Base-by-base conservation (phyloP, 2,113 vertebrate species). In the Rhineura floridana region DNA sequence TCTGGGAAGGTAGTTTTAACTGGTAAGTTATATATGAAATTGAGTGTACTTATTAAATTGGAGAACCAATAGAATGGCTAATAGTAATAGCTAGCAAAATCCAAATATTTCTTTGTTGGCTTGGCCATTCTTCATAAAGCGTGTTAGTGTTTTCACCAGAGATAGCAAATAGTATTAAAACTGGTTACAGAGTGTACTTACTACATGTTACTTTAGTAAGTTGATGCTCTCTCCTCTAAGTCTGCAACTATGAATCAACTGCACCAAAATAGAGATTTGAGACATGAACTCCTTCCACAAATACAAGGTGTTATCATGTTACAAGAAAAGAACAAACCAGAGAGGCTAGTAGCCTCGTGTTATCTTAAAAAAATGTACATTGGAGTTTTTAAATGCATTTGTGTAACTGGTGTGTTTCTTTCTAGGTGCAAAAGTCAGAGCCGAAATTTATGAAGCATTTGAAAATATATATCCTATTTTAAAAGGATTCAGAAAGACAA, bases 391-490 rank as follows among this genome's bases (percentile, higher is more conserved):
- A 82, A 62, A 82, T n/a, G 12, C 19, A 9, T 50, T 44, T 50
- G n/a, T 17, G 7, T 39, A 50, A 42, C 25, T 42, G 44, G 3
- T 65, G 25, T 46, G 13, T 83, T 83, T 89, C 65, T 39, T 87
- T 93, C 21, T 81, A 99, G 99, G 99, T 96, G 99, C 99, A 95
- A 99, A 99, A 95, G 98, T 99, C 93, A 97, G 99, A 97, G 98
- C 96, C 89, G 99, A 99, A 95, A 99, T 99, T 93, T 99, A 99
- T 36, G 99, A 99, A 96, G 99, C 99, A 0, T 99, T 99, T 97
- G 99, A 99, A 97, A 99, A 99, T 93, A 99, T 99, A 94, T 99
- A 99, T 95, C 99, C 99, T 42, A 99, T 99, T 94, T 97, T 99
- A 91, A 99, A 99, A 97, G 99, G 99, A 90, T 99, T 99, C 96